Conservation (phyloP, 2,797 vertebrate genomes). For the Agapornis canus region DNA sequence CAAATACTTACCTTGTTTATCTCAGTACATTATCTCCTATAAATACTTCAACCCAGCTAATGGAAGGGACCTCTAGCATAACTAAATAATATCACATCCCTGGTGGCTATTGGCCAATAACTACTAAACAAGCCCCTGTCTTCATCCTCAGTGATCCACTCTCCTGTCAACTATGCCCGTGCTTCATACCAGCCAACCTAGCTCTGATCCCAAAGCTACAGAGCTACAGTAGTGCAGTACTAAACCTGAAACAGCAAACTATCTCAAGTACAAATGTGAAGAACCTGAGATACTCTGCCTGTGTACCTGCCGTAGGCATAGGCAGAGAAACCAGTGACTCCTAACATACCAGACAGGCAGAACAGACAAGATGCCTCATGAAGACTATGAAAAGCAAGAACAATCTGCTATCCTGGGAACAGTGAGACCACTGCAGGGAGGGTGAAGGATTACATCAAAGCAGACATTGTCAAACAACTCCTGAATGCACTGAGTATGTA, state of each 20-base stretch:
- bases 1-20: neutral
- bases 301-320: neutral
- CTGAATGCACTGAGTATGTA: neutral
- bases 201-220: neutral
- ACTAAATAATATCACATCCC: neutral
- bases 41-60: neutral
- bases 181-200: neutral
- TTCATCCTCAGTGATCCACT: accelerated
- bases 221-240: neutral
- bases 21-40: neutral
- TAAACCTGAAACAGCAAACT: neutral
- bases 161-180: neutral
- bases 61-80: neutral
- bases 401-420: neutral
- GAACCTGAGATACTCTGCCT: neutral
- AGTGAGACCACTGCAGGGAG: neutral
- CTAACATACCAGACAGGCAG: neutral
- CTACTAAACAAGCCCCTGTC: neutral
- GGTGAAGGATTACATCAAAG: neutral
- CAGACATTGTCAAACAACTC: neutral
- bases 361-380: neutral
- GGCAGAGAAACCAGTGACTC: neutral
- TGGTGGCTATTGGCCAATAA: neutral
- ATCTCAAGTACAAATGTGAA: neutral
- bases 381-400: neutral